Evolutionary conservation across 2,797 vertebrate species (phyloP).

Genomic region (Rhinatrema bivittatum): DNA sequence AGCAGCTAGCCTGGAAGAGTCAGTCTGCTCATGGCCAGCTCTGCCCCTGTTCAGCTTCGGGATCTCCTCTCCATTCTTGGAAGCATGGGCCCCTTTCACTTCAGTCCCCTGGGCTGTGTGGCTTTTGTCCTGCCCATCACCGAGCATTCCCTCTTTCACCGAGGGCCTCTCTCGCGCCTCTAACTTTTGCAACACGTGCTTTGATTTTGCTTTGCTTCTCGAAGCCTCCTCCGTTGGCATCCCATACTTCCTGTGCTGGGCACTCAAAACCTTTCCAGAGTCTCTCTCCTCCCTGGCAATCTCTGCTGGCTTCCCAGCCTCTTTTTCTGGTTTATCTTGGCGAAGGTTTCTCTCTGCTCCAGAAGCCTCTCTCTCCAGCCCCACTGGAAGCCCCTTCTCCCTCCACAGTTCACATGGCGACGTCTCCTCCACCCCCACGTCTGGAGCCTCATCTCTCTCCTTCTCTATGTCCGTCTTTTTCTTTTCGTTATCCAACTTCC

Average conservation of each 20-base stretch:
- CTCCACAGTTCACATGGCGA: background rate
- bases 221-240: background rate
- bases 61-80: background rate
- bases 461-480: conserved; percentile 12
- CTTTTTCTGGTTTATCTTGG: background rate
- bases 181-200: background rate
- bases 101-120: background rate
- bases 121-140: background rate
- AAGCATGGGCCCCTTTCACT: background rate
- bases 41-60: conserved; percentile 13
- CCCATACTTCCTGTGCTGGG: background rate
- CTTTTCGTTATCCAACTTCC: conserved; percentile 41
- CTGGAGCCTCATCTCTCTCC: conserved; percentile 39
- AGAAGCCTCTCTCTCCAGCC: background rate
- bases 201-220: conserved; percentile 1
- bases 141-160: background rate
- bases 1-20: too few relatives aligned
- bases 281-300: background rate
- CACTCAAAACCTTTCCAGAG: background rate
- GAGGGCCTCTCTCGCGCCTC: background rate
- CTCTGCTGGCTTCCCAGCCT: too few relatives aligned
- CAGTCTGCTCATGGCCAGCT: too few relatives aligned
- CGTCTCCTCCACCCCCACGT: conserved; percentile 46
- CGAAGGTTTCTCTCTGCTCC: background rate
- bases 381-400: background rate